A percentile compares a stretch with the other conserved stretches of the same genome.
phyloP scores from a whole-genome alignment of 2,797 vertebrate species.

The Phrynocephalus guinanensis region DNA sequence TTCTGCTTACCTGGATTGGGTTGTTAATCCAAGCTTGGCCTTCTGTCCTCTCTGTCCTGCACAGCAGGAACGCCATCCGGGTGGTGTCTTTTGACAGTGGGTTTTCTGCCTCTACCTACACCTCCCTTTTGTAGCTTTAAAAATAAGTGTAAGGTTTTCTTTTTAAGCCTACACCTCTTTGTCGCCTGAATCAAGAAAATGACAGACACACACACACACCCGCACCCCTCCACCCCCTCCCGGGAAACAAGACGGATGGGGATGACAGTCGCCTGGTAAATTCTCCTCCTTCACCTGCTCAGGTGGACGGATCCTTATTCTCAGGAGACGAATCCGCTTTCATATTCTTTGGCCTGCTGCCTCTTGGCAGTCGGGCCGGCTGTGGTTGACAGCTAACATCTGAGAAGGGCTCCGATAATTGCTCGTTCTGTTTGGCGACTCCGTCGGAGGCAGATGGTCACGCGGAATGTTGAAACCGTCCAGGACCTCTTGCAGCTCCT shows the following conservation, averaged over 20 bases:
- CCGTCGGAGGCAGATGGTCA: slow-evolving; percentile 78
- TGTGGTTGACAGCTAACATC: slow-evolving; percentile 75
- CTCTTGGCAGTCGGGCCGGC: slow-evolving; percentile 70
- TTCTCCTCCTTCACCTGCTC: slow-evolving; percentile 46
- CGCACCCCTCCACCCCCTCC: too few relatives aligned
- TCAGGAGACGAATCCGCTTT: slow-evolving; percentile 62
- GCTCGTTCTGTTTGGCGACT: slow-evolving; percentile 71
- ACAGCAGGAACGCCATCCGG: neutral
- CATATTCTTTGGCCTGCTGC: slow-evolving; percentile 60
- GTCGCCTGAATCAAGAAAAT: neutral
- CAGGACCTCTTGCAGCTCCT: slow-evolving; percentile 68
- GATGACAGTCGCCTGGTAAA: slow-evolving; percentile 16
- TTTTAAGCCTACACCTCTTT: neutral
- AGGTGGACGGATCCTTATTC: slow-evolving; percentile 50
- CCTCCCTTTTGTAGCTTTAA: neutral
- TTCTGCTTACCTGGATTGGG: neutral
- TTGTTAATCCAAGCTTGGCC: neutral
- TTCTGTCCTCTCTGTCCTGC: accelerated
- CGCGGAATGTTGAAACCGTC: slow-evolving; percentile 72
- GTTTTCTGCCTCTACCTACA: neutral
- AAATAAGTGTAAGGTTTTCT: accelerated
- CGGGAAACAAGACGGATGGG: neutral
- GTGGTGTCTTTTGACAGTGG: neutral
- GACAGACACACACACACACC: neutral
- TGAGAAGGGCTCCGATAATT: slow-evolving; percentile 78